Evolutionary conservation across 2,797 vertebrate genomes (phyloP), one percentile per base, ranked within the genome.

Genomic region (Notolepis coatsorum): DNA sequence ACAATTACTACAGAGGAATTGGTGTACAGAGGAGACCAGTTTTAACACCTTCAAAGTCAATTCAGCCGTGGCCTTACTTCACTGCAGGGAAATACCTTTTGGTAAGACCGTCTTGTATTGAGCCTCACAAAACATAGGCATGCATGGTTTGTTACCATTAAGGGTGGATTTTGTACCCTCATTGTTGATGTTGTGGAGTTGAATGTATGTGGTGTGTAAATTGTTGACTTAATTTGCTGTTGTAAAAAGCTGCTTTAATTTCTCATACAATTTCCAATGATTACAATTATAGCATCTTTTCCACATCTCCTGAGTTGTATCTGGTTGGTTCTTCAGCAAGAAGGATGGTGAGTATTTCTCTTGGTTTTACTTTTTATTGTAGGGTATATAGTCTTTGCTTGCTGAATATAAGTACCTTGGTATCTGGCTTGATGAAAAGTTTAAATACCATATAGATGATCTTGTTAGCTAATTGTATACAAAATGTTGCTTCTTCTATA

Each of bases 271-370:
- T 8, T 58, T 61, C 46, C 20, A 13, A 18, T 39, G 43, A 54
- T 57, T 13, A 35, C 2, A 2, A 31, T 51, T 15, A 25, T 62
- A 31, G 10, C 8, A 52, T 56, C 4, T 31, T 1, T 48, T 62
- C 0, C 0, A 7, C 10, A 59, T 31, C 74, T 2, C 76, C 72
- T 56, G 31, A 81, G 68, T 18, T 38, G 17, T 10, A 5, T 2
- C n/a, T 0, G 6, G 17, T 30, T 3, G 43, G 20, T 35, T 56
- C 53, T 5, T 61, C 59, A 56, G 17, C 12, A 24, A 12, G 35
- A 50, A 75, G 4, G 2, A 90, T 90, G 88, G 88, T 89, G 62
- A 86, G 87, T 84, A 7, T 71, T 61, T 48, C 12, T 25, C 1
- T 38, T 51, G 65, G n/a, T 35, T 21, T 21, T 15, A 10, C 75